A percentile compares a stretch with the other conserved stretches of the same genome.
Evolutionary conservation across 2,888 invertebrate species (phyloP).

Genomic region (Monoplex corrugatus): DNA sequence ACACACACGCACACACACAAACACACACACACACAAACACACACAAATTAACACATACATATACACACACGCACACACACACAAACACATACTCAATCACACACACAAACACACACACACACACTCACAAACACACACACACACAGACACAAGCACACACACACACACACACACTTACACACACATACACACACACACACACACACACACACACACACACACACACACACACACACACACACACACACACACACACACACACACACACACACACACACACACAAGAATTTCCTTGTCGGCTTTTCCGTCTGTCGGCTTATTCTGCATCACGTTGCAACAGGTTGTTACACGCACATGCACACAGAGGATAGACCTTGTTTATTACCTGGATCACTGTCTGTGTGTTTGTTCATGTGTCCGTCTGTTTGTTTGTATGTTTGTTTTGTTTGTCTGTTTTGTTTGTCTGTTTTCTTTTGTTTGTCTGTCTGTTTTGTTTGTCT

Average conservation of each 20-base stretch:
- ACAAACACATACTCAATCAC: background rate
- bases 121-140: background rate
- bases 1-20: background rate
- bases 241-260: background rate
- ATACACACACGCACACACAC: constrained; percentile 15
- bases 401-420: no score
- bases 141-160: background rate
- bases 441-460: no score
- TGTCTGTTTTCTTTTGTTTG: no score
- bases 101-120: background rate
- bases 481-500: no score
- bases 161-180: background rate
- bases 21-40: background rate
- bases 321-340: no score
- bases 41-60: background rate
- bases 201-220: background rate
- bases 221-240: no score
- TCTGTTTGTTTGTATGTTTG: no score
- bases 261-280: constrained; percentile 21
- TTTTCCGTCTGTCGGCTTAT: no score
- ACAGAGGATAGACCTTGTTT: no score
- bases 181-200: background rate
- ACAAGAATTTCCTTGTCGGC: no score
- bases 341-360: no score
- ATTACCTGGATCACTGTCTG: no score